phyloP scores from a whole-genome alignment of 2,888 invertebrate genomes.

The Agrenia bidenticulata region DNA sequence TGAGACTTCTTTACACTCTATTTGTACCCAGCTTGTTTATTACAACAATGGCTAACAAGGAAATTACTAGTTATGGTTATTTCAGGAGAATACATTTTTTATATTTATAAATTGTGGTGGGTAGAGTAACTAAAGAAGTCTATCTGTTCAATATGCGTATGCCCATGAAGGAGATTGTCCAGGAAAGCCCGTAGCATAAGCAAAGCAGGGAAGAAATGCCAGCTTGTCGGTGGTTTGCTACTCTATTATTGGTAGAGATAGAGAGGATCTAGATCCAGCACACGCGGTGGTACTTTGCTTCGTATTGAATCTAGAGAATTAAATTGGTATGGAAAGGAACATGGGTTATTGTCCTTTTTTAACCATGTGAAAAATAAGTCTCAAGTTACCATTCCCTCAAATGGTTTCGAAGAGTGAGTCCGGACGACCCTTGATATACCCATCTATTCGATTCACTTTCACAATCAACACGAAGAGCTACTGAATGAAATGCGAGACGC shows the following conservation, averaged over 20 bases:
- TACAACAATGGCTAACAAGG: constrained; percentile 25
- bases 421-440: constrained; percentile 23
- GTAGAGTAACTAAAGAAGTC: too few relatives aligned
- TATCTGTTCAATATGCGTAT: too few relatives aligned
- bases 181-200: too few relatives aligned
- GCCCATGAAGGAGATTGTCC: too few relatives aligned
- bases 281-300: constrained; percentile 14
- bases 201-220: too few relatives aligned
- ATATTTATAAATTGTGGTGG: too few relatives aligned
- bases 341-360: constrained; percentile 11
- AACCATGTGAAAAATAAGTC: constrained; percentile 31
- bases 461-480: not conserved
- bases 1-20: too few relatives aligned
- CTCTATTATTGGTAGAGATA: constrained; percentile 10
- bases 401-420: constrained; percentile 9
- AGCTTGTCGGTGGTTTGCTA: too few relatives aligned
- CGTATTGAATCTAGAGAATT: constrained; percentile 10
- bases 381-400: constrained; percentile 25
- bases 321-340: constrained; percentile 20
- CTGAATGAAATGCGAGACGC: constrained; percentile 32
- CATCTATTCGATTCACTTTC: constrained; percentile 18
- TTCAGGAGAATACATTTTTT: too few relatives aligned
- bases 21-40: not conserved
- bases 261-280: not conserved
- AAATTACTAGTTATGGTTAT: constrained; percentile 28